These are phyloP conservation scores for Heterochromis multidens DNA, from an alignment of 2,113 vertebrate genomes.

Conservation along the genomic window DNA sequence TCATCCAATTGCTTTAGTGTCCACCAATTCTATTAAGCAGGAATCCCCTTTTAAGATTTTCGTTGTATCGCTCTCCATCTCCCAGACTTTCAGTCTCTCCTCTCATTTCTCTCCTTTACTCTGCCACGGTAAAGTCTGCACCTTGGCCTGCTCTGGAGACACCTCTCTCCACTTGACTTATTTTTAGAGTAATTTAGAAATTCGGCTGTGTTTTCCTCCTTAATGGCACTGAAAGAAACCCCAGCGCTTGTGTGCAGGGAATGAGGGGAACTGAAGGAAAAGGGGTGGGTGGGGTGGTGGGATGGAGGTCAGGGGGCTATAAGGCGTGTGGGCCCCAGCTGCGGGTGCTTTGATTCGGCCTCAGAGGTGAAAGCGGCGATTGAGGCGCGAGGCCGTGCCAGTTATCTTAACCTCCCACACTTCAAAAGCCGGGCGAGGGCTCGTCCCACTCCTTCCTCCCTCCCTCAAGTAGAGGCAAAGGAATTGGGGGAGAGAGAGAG, in stretches of 20 bases:
- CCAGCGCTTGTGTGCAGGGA: neutral
- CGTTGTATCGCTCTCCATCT: neutral
- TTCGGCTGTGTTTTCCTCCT: conserved; percentile 60
- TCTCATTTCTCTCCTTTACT: neutral
- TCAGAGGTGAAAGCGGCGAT: conserved; percentile 65
- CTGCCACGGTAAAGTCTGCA: conserved; percentile 28
- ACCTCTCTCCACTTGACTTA: conserved; percentile 47
- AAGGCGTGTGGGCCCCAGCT: conserved; percentile 68
- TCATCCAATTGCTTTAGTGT: neutral
- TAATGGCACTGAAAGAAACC: conserved; percentile 51
- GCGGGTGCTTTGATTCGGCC: conserved; percentile 75
- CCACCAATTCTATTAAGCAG: too few relatives aligned
- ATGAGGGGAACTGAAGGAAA: neutral
- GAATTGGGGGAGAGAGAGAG: conserved; percentile 24
- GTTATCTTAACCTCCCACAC: conserved; percentile 86
- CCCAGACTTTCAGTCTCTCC: neutral
- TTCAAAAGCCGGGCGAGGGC: conserved; percentile 74
- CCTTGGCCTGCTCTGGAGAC: conserved; percentile 6
- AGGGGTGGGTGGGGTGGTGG: neutral
- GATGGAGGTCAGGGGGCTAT: conserved; percentile 30
- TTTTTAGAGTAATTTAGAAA: conserved; percentile 63
- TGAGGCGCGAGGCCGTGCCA: conserved; percentile 70
- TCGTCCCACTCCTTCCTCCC: conserved; percentile 44
- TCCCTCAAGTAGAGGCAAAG: conserved; percentile 27
- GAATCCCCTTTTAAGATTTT: neutral